These are phyloP conservation scores for Picathartes gymnocephalus DNA, from an alignment of 2,113 vertebrate genomes.

Conservation along the genomic window DNA sequence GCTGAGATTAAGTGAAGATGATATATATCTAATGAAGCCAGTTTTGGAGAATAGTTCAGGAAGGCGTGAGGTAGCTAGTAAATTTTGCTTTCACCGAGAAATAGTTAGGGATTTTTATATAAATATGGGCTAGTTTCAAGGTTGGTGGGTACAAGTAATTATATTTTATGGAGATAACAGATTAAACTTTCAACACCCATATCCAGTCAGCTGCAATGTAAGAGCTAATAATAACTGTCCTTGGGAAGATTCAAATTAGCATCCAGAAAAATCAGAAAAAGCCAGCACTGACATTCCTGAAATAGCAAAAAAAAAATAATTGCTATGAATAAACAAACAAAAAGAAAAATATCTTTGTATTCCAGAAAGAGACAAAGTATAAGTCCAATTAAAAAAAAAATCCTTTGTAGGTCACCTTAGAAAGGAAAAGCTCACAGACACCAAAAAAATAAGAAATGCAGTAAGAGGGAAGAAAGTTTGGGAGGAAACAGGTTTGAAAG, in stretches of 20 bases:
- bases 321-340: conserved; percentile 38
- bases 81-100: conserved; percentile 39
- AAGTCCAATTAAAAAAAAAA: not conserved
- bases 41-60: not conserved
- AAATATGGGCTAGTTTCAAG: conserved; percentile 35
- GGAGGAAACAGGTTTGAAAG: not conserved
- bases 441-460: not conserved
- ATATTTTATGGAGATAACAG: conserved; percentile 60
- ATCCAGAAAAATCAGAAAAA: conserved; percentile 47
- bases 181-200: conserved; percentile 56
- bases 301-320: conserved; percentile 47
- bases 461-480: not conserved
- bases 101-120: conserved; percentile 8
- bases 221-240: conserved; percentile 60
- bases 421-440: not conserved
- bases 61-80: not conserved
- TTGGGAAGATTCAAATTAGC: conserved; percentile 48
- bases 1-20: not conserved
- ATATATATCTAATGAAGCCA: not conserved
- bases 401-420: conserved; percentile 1
- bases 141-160: conserved; percentile 53
- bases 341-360: not conserved
- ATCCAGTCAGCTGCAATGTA: conserved; percentile 46
- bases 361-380: conserved; percentile 2
- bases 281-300: conserved; percentile 23